These are phyloP conservation scores for Nautilus pompilius DNA, from an alignment of 1,140 invertebrate species.

Conservation along the genomic window DNA sequence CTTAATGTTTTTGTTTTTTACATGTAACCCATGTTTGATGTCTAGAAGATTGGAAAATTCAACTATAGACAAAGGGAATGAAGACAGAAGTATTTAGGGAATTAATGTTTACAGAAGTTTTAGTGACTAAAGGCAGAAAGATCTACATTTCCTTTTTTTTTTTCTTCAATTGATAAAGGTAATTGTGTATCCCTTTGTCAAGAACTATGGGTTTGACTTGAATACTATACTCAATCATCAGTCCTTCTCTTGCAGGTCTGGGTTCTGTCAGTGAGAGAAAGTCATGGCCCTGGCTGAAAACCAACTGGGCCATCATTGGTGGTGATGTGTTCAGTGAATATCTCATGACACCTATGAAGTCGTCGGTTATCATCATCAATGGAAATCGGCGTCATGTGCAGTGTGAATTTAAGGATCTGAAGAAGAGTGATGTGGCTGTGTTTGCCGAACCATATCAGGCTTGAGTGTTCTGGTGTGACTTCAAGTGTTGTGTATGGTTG, in stretches of 20 bases:
- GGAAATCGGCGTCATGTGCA: slow-evolving; percentile 72
- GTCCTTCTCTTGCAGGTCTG: slow-evolving; percentile 33
- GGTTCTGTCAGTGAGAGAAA: slow-evolving; percentile 17
- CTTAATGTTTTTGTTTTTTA: background rate
- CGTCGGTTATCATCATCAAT: slow-evolving; percentile 73
- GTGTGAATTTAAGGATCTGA: slow-evolving; percentile 61
- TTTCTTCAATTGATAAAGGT: too few relatives aligned
- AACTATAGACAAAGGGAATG: too few relatives aligned
- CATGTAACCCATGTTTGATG: background rate
- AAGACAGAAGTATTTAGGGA: too few relatives aligned
- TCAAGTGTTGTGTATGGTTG: too few relatives aligned
- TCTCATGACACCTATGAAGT: slow-evolving; percentile 71
- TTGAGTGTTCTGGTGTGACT: slow-evolving; percentile 4
- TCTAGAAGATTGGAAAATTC: background rate
- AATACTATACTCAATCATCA: too few relatives aligned
- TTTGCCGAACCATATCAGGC: slow-evolving; percentile 5
- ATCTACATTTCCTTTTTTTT: too few relatives aligned
- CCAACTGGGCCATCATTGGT: slow-evolving; percentile 68
- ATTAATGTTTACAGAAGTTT: too few relatives aligned
- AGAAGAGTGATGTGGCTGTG: slow-evolving; percentile 20
- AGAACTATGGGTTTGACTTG: too few relatives aligned
- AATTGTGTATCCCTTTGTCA: too few relatives aligned
- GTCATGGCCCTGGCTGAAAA: slow-evolving; percentile 64
- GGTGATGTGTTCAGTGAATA: slow-evolving; percentile 73
- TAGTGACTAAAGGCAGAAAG: too few relatives aligned